Evolutionary conservation across 2,113 vertebrate genomes (phyloP), one percentile per base, ranked within the genome.

Genomic region (Cariama cristata): DNA sequence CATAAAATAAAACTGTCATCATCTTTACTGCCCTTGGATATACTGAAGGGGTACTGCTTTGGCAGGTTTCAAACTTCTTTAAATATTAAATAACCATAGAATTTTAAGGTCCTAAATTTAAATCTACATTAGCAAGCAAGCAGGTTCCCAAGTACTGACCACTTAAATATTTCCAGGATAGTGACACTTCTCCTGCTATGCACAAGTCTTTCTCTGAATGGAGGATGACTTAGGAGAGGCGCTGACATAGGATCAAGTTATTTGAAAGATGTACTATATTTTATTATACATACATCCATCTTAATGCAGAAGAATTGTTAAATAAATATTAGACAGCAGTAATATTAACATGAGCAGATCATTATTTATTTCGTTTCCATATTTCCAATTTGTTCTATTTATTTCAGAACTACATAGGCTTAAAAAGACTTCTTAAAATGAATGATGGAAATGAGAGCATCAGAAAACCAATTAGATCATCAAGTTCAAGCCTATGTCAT

Each of bases 311-410:
- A 45, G 49, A 79, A 91, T 56, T 79, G 49, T 85, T 93, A 93
- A 87, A 79, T 52, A 79, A 81, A 68, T 66, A 58, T 86, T 89
- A 35, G 71, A 59, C 77, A 85, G 85, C 52, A 69, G 45, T 76
- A 59, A 63, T 75, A 64, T 50, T 59, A 75, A 81, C 58, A 66
- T 38, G 55, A 88, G 49, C 67, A 62, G 71, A 76, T 89, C 35
- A 90, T 93, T 73, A 93, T 86, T 95, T 91, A 88, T 94, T 90
- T 91, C 66, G 40, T 38, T 82, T 62, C 50, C 59, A 80, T 44
- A 72, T 81, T 88, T 92, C 68, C 35, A 74, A 92, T 88, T 93
- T 95, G 76, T 90, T 94, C 63, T 49, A 84, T 92, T 92, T 94
- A 76, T 77, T 91, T 95, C 83, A 74, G 74, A 92, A 47, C 67